Percentiles rank a stretch among this genome's conserved stretches.
These are phyloP conservation scores for Pteropus alecto DNA, from an alignment of 2,113 vertebrate genomes.

Conservation along the genomic window DNA sequence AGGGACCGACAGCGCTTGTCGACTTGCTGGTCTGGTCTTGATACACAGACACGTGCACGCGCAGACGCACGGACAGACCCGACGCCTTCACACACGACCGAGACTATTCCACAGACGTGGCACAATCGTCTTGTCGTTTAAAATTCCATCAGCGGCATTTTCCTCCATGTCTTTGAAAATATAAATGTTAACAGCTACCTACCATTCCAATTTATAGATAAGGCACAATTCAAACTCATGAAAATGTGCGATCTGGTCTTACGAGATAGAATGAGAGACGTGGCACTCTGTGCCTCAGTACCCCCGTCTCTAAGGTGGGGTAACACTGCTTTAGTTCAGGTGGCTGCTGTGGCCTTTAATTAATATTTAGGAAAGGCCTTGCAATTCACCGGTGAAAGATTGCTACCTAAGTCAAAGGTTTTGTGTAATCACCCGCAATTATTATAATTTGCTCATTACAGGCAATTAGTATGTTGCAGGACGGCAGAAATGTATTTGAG, in stretches of 20 bases:
- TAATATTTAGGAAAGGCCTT: not conserved
- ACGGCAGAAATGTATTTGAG: not conserved
- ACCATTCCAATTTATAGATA: fast-evolving
- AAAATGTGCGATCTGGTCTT: not conserved
- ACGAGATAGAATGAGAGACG: fast-evolving
- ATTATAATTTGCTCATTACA: conserved; percentile 28
- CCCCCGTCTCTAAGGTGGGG: not conserved
- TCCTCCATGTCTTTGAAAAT: not conserved
- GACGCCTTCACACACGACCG: fast-evolving
- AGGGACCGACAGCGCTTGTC: not conserved
- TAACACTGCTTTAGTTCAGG: not conserved
- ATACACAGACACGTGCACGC: fast-evolving
- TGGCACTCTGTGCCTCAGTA: fast-evolving
- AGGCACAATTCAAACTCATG: not conserved
- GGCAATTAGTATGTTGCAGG: not conserved
- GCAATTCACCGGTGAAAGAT: not conserved
- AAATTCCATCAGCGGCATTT: not conserved
- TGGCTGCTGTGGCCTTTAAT: not conserved
- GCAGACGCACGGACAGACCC: not conserved
- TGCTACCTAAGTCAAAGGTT: not conserved
- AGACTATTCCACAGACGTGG: not conserved
- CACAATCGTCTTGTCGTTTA: not conserved
- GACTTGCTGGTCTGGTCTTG: not conserved
- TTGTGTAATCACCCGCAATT: not conserved
- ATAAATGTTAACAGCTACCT: not conserved